A percentile compares a stretch with the other conserved stretches of the same genome.
Conservation (phyloP, 2,797 vertebrate genomes). For the Urophycis tenuis region DNA sequence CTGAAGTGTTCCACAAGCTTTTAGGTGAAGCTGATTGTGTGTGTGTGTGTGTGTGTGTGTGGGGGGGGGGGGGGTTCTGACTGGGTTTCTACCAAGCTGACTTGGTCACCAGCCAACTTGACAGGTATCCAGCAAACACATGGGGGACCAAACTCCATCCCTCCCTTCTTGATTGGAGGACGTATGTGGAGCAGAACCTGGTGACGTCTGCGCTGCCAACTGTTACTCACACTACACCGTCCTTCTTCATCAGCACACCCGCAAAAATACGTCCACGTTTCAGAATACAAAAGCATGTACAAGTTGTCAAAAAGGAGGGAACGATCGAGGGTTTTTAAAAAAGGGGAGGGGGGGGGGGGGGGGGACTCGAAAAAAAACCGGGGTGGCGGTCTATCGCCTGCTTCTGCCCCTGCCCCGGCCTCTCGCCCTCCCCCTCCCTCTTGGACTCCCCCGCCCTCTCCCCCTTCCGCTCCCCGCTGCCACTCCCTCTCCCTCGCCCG, state of each 20-base stretch:
- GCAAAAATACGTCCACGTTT: not conserved
- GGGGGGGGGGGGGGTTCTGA: not conserved
- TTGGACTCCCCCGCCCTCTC: conserved; percentile 21
- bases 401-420: conserved; percentile 29
- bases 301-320: not conserved
- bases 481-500: conserved; percentile 29
- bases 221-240: not conserved
- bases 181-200: not conserved
- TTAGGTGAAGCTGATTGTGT: not conserved
- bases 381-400: conserved; percentile 14
- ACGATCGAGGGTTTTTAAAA: not conserved
- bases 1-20: not conserved
- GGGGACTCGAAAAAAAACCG: not conserved
- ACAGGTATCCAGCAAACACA: not conserved
- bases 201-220: not conserved
- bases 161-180: not conserved
- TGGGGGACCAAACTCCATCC: not conserved
- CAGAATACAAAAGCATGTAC: not conserved
- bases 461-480: conserved; percentile 37
- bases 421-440: conserved; percentile 34
- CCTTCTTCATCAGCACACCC: not conserved
- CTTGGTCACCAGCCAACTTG: not conserved
- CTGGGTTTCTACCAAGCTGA: not conserved
- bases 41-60: not conserved
- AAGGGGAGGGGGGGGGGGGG: no score